Base-by-base conservation (phyloP, 2,888 invertebrate species). In the Girardia tigrina region DNA sequence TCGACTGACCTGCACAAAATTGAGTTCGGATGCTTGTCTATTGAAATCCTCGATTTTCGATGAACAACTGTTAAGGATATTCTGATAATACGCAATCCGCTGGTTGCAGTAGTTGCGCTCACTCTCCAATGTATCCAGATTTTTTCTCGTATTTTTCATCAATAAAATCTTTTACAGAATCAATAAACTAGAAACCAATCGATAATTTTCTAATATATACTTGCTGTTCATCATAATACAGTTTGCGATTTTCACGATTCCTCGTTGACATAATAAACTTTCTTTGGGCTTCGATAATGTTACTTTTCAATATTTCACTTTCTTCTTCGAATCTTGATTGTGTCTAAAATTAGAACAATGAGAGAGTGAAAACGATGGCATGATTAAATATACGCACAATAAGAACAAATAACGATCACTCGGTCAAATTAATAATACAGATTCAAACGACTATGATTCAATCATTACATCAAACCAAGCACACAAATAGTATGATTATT, bases 271-370 rank as follows among this genome's bases (percentile, higher is more conserved):
- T 56, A 12, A 56, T 56, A n/a, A 56, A 56, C n/a, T 56, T 56
- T 16, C 56, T 56, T 56, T 56, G 56, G 20, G 56, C 56, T 56
- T 56, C 56, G 23, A 56, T 56, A 20, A 56, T 56, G n/a, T 56
- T 56, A 23, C 56, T 56, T 56, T 56, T 56, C n/a, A 56, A 56
- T 4, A 23, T 56, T 56, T 56, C 56, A n/a, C 56, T 56, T 56
- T 56, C 56, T 56, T 56, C 56, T 56, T 56, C 56, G n/a, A 56
- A 56, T 56, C 56, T 56, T 23, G 56, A 56, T 56, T 56, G 56
- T 56, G 56, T 56, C 56, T 56, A 56, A 56, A 56, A 56, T 8
- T 12, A 23, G n/a, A 56, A 56, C 23, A n/a, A 56, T 20, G 23
- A 56, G 20, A 56, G n/a, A 4, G n/a, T 12, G 8, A 56, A 56